Evolutionary conservation across 2,888 invertebrate genomes (phyloP).

Genomic region (Melitaea athalia): DNA sequence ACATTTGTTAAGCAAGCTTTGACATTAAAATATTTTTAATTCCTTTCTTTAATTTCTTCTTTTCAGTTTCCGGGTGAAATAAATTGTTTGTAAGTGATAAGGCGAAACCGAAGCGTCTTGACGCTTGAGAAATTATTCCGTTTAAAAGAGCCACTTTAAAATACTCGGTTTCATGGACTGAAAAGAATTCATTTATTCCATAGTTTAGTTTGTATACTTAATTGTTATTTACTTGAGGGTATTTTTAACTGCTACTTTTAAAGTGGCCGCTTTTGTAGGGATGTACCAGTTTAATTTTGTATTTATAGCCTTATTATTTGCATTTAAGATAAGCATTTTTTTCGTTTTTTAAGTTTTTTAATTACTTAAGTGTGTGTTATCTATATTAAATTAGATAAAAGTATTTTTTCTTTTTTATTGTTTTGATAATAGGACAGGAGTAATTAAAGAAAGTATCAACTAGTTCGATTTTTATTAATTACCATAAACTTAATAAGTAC

Average conservation of each 20-base stretch:
- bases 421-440: too few species aligned
- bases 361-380: too few species aligned
- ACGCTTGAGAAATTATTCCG: conserved; percentile 56
- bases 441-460: too few species aligned
- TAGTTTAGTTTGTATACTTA: conserved; percentile 10
- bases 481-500: too few species aligned
- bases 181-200: conserved; percentile 9
- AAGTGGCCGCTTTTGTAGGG: neutral
- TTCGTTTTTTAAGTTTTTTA: too few species aligned
- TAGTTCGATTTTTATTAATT: too few species aligned
- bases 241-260: conserved; percentile 3
- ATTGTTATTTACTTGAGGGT: conserved; percentile 6
- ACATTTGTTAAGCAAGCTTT: neutral
- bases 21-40: conserved; percentile 35
- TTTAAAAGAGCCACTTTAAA: conserved; percentile 14
- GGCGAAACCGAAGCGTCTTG: conserved; percentile 45
- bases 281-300: neutral
- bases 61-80: conserved; percentile 45
- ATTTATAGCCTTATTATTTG: neutral
- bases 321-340: too few species aligned
- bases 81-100: conserved; percentile 56
- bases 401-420: too few species aligned
- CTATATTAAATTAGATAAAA: too few species aligned
- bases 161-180: conserved; percentile 10
- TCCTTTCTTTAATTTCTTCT: conserved; percentile 38